These are phyloP conservation scores for Hemicentrotus pulcherrimus DNA, from an alignment of 35 echinoderm and acorn worm species.

Conservation along the genomic window DNA sequence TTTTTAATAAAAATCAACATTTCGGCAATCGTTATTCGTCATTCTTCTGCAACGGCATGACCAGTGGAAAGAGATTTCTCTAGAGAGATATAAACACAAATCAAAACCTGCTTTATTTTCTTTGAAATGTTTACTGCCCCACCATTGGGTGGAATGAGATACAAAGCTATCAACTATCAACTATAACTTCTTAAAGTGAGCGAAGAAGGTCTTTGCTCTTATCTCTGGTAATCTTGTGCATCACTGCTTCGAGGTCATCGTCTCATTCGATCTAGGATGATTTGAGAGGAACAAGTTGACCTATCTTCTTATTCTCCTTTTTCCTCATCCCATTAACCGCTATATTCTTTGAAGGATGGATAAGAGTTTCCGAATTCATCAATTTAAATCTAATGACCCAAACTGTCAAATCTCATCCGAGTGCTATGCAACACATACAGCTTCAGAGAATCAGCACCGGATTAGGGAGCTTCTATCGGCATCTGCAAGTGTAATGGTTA, in stretches of 20 bases:
- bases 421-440: background rate
- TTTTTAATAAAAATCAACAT: background rate
- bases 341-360: background rate
- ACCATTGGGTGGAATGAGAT: background rate
- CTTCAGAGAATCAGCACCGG: background rate
- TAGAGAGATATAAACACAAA: background rate
- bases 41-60: background rate
- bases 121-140: background rate
- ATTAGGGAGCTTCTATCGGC: background rate
- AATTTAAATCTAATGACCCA: background rate
- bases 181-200: background rate
- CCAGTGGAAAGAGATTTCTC: background rate
- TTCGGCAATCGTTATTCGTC: background rate
- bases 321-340: background rate
- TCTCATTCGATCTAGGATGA: background rate
- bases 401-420: background rate
- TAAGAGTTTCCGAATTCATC: background rate
- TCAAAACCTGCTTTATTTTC: background rate
- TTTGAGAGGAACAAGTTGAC: background rate
- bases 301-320: background rate
- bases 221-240: background rate
- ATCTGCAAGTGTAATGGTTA: constrained; percentile 5
- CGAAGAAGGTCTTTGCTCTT: background rate
- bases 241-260: background rate
- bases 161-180: background rate